Conservation (phyloP, 2,797 vertebrate species). For the Nannoperca obscura region DNA sequence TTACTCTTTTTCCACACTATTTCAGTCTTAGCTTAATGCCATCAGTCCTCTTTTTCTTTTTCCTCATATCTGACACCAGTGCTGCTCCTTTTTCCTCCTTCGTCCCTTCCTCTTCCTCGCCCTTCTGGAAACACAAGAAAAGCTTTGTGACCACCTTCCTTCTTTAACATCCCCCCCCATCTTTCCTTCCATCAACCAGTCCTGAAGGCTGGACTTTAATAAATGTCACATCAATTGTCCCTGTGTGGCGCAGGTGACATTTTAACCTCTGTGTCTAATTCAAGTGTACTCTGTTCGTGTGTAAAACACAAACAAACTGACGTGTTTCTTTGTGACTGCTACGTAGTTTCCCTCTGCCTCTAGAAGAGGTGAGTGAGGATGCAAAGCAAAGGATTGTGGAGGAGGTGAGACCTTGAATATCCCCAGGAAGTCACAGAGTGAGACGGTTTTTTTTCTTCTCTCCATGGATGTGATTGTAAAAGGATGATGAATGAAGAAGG, state of each 20-base stretch:
- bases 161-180: slow-evolving; percentile 5
- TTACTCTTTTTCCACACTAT: slow-evolving; percentile 13
- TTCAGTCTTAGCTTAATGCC: not conserved
- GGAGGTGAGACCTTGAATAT: slow-evolving; percentile 60
- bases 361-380: slow-evolving; percentile 25
- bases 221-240: slow-evolving; percentile 67
- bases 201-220: slow-evolving; percentile 64
- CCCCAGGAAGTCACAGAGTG: slow-evolving; percentile 30
- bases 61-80: not conserved
- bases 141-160: slow-evolving; percentile 9
- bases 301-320: slow-evolving; percentile 29
- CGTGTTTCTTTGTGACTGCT: not conserved
- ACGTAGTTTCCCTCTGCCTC: not conserved
- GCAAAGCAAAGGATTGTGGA: slow-evolving; percentile 24
- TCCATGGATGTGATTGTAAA: not conserved
- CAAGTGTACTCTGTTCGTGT: slow-evolving; percentile 14
- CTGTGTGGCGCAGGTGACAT: not conserved
- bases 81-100: slow-evolving; percentile 1
- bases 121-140: slow-evolving; percentile 2
- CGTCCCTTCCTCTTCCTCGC: slow-evolving; percentile 3
- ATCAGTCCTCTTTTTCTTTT: not conserved
- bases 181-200: slow-evolving; percentile 44
- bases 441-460: not conserved
- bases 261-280: slow-evolving; percentile 25
- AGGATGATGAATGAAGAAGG: slow-evolving; percentile 2